Conservation (phyloP, 2,113 vertebrate genomes). For the Eurystomus gularis region DNA sequence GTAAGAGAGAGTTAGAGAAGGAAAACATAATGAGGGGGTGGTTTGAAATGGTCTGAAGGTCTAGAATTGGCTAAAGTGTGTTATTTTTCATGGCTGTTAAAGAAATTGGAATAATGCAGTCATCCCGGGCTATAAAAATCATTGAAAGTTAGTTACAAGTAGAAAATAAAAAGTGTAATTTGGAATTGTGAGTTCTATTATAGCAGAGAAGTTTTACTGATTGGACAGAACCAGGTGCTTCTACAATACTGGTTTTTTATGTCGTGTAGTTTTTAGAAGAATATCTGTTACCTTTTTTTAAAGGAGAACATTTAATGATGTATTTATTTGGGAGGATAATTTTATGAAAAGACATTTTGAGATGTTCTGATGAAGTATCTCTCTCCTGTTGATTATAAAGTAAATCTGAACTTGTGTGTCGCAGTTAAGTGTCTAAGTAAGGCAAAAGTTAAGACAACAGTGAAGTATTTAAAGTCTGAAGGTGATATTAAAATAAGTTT, state of each 20-base stretch:
- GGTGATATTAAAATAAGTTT: not conserved
- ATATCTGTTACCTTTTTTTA: not conserved
- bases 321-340: not conserved
- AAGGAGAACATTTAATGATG: not conserved
- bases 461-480: conserved; percentile 18
- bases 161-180: not conserved
- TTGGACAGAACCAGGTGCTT: not conserved
- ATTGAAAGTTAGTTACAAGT: not conserved
- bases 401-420: not conserved
- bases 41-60: not conserved
- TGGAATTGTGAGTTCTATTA: not conserved
- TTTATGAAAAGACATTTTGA: not conserved
- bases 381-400: not conserved
- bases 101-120: not conserved
- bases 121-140: not conserved
- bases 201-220: not conserved
- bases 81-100: not conserved
- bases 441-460: not conserved
- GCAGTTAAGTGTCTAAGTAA: not conserved
- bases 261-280: not conserved
- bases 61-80: not conserved
- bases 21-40: not conserved
- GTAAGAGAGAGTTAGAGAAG: not conserved
- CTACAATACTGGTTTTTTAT: not conserved
- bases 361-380: not conserved